Conservation (phyloP, 2,113 vertebrate genomes). For the Misgurnus mizolepis region DNA sequence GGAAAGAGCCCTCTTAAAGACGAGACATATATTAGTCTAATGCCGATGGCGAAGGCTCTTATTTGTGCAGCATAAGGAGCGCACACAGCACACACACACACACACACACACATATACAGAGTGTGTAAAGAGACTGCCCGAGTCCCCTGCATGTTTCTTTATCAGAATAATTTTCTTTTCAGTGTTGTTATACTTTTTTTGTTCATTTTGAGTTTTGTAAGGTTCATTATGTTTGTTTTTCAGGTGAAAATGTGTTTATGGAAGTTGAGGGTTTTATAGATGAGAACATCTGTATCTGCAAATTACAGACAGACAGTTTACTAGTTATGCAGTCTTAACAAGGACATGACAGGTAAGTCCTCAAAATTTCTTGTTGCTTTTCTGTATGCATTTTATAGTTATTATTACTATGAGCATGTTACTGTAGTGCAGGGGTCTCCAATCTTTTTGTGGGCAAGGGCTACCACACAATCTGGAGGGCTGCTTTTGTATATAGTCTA, state of each 20-base stretch:
- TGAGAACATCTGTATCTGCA: background rate
- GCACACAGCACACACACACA: background rate
- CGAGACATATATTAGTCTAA: conserved; percentile 50
- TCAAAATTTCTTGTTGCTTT: background rate
- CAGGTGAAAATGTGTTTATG: background rate
- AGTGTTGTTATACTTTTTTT: background rate
- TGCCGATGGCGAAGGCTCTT: conserved; percentile 29
- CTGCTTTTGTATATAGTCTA: too few species aligned
- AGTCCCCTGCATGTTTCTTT: background rate
- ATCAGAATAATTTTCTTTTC: conserved; percentile 16
- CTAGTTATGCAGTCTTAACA: background rate
- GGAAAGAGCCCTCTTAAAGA: conserved; percentile 40
- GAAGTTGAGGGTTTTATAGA: background rate
- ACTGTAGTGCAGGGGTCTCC: background rate
- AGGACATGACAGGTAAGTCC: conserved; percentile 26
- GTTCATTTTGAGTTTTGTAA: background rate
- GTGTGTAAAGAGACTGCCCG: conserved; percentile 19
- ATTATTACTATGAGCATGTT: too few species aligned
- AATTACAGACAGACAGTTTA: background rate
- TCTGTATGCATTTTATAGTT: background rate
- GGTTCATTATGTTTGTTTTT: background rate
- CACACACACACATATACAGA: background rate
- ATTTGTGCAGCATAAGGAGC: conserved; percentile 26
- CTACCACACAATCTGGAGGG: too few species aligned
- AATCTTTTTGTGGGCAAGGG: too few species aligned